Base-by-base conservation (phyloP, 2,113 vertebrate genomes). In the Pseudopipra pipra region DNA sequence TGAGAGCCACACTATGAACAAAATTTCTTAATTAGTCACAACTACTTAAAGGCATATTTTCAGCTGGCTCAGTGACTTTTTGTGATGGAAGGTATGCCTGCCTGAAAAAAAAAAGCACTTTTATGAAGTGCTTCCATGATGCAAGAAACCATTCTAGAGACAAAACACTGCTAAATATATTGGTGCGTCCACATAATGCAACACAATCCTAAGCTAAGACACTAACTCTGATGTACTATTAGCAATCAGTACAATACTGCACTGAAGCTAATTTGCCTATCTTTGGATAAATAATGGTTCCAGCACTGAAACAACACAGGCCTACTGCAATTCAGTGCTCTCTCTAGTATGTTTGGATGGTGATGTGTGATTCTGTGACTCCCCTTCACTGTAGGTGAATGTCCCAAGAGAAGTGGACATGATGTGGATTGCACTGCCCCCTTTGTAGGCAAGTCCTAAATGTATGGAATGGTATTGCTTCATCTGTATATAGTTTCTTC, bases 401-500 rank as follows among this genome's bases (percentile, higher is more conserved):
- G n/a, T 43, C 39, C 31, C 3, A 2, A 30, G 44, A 51, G 28
- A 72, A 35, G 14, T 18, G 21, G 55, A 9, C 0, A 0, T 14
- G 11, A 31, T 14, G 21, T n/a, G 52, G 23, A 14, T 39, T 52
- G 35, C 18, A 14, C 20, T 17, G 14, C 33, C 52, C 0, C 12
- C 14, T 49, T 76, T 51, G 20, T 41, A 79, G 61, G 8, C 15
- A 62, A 47, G 52, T 62, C 47, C 52, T 58, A 56, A 71, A 46
- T 56, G n/a, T 6, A 25, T 13, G 19, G 25, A 30, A 27, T 19
- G 39, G 11, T 21, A 8, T 6, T 25, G 17, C 8, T 90, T 46
- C 39, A 33, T 49, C 47, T 83, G 28, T 17, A 7, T 24, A 12
- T 14, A 71, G 7, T 9, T 63, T 80, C 28, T 11, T 49, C 49